Conservation (phyloP, 2,113 vertebrate species). For the Telmatochromis bifrenatus region DNA sequence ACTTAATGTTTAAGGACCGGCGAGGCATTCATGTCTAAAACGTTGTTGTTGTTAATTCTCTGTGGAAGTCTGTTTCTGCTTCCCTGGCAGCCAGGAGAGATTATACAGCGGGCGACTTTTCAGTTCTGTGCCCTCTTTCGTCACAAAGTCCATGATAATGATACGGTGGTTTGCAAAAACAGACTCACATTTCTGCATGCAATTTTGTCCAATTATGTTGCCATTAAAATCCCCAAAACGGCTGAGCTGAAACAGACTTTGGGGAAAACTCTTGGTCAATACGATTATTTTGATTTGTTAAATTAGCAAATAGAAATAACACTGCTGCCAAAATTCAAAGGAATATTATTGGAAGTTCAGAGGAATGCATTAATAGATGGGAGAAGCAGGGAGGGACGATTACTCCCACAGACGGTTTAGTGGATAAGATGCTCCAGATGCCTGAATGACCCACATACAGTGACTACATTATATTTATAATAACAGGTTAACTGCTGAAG, state of each 20-base stretch:
- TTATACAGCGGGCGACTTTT: background rate
- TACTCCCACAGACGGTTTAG: slow-evolving; percentile 1
- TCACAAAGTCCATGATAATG: background rate
- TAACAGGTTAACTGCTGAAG: background rate
- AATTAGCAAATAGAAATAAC: slow-evolving; percentile 9
- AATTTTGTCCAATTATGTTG: slow-evolving; percentile 15
- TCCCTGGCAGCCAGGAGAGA: background rate
- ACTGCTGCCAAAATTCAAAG: background rate
- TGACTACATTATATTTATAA: background rate
- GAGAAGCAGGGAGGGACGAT: background rate
- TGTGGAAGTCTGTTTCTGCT: background rate
- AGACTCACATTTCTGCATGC: background rate
- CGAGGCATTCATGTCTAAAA: background rate
- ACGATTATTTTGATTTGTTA: background rate
- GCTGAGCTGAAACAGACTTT: background rate
- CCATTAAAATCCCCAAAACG: background rate
- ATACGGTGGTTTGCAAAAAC: background rate
- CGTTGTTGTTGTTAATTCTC: slow-evolving; percentile 11
- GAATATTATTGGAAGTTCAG: background rate
- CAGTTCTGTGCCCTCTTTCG: background rate
- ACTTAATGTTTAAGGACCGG: slow-evolving; percentile 13
- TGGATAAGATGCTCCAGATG: slow-evolving; percentile 41
- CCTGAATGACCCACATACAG: background rate
- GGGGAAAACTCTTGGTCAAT: background rate
- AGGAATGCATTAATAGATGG: background rate